These are phyloP conservation scores for Siniperca knerii DNA, from an alignment of 2,113 vertebrate genomes.

Conservation along the genomic window DNA sequence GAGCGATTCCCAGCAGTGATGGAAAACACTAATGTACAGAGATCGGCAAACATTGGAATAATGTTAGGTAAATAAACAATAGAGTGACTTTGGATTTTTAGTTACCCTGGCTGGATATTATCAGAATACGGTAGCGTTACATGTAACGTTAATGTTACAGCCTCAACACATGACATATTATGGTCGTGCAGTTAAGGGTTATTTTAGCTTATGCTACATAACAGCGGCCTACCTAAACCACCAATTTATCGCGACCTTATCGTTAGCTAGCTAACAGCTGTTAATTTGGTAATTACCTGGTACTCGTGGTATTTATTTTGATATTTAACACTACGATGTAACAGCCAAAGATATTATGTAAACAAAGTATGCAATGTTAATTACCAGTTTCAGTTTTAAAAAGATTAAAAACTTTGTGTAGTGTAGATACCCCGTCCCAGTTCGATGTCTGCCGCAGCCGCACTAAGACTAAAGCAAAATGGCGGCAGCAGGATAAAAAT, in stretches of 20 bases:
- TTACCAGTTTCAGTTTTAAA: conserved; percentile 66
- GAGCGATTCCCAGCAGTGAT: conserved; percentile 3
- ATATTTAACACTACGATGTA: not conserved
- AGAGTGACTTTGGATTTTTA: not conserved
- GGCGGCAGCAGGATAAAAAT: conserved; percentile 26
- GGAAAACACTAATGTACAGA: not conserved
- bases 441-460: conserved; percentile 1
- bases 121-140: not conserved
- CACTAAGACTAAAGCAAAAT: conserved; percentile 61
- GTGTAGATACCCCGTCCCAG: conserved; percentile 4
- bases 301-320: not conserved
- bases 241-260: conserved; percentile 19
- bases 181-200: not conserved
- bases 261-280: conserved; percentile 14
- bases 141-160: too few species aligned
- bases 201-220: not conserved
- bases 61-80: not conserved
- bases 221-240: conserved; percentile 56
- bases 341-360: not conserved
- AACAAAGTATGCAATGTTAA: conserved; percentile 26
- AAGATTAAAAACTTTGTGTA: conserved; percentile 23
- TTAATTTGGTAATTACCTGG: not conserved
- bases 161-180: not conserved
- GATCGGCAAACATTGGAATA: not conserved
- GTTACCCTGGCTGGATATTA: not conserved